Base-by-base conservation (phyloP, 2,888 invertebrate genomes). In the Drosophila borborema region DNA sequence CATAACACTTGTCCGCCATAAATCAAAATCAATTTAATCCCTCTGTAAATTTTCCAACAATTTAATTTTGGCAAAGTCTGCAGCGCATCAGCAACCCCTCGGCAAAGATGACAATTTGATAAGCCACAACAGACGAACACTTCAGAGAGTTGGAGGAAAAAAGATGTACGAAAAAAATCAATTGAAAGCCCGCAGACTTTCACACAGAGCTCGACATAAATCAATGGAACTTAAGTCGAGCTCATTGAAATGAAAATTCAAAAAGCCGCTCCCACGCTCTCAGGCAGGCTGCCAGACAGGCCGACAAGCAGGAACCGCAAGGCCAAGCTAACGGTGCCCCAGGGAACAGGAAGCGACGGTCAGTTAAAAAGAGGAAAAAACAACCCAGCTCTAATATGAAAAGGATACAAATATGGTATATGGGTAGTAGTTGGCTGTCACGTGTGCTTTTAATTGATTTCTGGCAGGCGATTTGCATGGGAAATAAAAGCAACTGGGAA, bases 381-480 rank as follows among this genome's bases (percentile, higher is more conserved):
- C 49, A 62, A 34, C 45, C 45, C 28, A 67, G 34, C 40, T 36
- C 40, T 12, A 46, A 20, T 58, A 48, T 38, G 58, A 46, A 80
- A 80, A 72, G 74, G 75, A 77, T 66, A 77, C 65, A 86, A 67
- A 71, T 49, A 68, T 58, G 68, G 14, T 67, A 38, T 77, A 66
- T 89, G 84, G 79, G 59, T 67, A 61, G 72, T 80, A 59, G 70
- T 80, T 74, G 68, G 12, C 28, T 62, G 89, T 82, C 85, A 84
- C 85, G 89, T 86, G 85, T 69, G 82, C 66, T 62, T 77, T 82
- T 84, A 84, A 86, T 86, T 86, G 89, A 86, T 83, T 86, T 80
- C 54, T 63, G 46, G 46, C 75, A 54, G 82, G 38, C 86, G 68
- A 86, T 88, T 85, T 84, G 70, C 82, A 84, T 85, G 85, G 89